Base-by-base conservation (phyloP, 1,140 invertebrate species). In the Drosophila arizonae region DNA sequence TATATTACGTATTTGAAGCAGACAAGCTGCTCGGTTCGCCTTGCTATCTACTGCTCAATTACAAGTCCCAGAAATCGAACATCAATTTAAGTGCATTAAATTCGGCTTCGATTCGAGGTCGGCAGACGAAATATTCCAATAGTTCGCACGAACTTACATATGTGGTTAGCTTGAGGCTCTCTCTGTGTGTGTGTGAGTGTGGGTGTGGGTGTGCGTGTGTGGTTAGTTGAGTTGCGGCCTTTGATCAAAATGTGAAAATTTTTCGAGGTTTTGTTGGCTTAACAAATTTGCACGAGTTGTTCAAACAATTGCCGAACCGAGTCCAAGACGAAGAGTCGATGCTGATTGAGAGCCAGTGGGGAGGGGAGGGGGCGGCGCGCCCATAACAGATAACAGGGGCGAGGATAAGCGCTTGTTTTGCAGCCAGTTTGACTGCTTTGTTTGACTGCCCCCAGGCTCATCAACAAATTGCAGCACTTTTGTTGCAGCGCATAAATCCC, bases 401-500 rank as follows among this genome's bases (percentile, higher is more conserved):
- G 30, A 17, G 15, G 10, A 43, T 57, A 43, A 45, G 55, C 36
- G 39, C 46, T 28, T 67, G 33, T 10, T 15, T 17, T 17, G 17
- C 17, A 17, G 63, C 39, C 41, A 57, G 52, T 45, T 65, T 46
- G 15, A 33, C 0, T 24, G 39, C 39, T 66, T 58, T 72, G 63
- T 67, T 72, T 60, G 56, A 68, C 48, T 68, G 64, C n/a, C 70
- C 70, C 15, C 39, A 41, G 70, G 64, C 64, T 54, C 70, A 72
- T 67, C 70, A 71, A 77, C 72, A 71, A 77, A 77, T 71, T 77
- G 72, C 76, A 71, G 39, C 65, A 50, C 50, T 67, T 76, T 58
- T 62, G 63, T 72, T 54, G 63, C 43, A 61, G 46, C 56, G 26
- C 70, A 74, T 73, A 75, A 77, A 70, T 77, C 75, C 75, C 75